Conservation (phyloP, 2,797 vertebrate species). For the Megaceryle alcyon region DNA sequence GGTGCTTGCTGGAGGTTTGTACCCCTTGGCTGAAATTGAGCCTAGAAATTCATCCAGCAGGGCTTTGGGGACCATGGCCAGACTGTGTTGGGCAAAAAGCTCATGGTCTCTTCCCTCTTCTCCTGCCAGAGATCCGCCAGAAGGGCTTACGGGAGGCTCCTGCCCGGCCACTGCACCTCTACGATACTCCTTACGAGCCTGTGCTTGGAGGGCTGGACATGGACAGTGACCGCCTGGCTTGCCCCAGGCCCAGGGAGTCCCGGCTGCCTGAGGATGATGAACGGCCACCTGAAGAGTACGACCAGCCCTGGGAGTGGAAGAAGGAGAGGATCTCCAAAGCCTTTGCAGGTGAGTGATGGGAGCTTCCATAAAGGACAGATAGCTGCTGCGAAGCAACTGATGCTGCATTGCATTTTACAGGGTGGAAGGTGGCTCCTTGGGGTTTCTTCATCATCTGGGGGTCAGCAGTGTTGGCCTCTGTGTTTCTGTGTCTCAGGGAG, state of each 20-base stretch:
- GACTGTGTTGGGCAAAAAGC: not conserved
- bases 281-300: constrained; percentile 95
- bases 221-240: constrained; percentile 72
- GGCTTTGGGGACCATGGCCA: fast-evolving
- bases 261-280: constrained; percentile 95
- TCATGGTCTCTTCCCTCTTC: not conserved
- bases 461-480: not conserved
- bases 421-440: not conserved
- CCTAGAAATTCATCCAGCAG: not conserved
- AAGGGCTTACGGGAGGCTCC: constrained; percentile 85
- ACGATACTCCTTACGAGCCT: constrained; percentile 95
- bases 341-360: constrained; percentile 86
- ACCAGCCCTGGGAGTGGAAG: constrained; percentile 99
- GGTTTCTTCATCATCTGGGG: not conserved
- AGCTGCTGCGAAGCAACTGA: not conserved
- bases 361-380: not conserved
- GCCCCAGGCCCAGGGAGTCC: constrained; percentile 87
- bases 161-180: constrained; percentile 85
- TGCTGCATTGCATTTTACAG: fast-evolving
- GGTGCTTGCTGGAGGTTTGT: not conserved
- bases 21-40: fast-evolving
- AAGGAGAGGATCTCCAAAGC: constrained; percentile 97
- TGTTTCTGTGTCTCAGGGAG: not conserved
- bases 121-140: constrained; percentile 88
- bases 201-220: constrained; percentile 82